These are phyloP conservation scores for Drosophila tristis DNA, from an alignment of 1,140 invertebrate species.

Conservation along the genomic window DNA sequence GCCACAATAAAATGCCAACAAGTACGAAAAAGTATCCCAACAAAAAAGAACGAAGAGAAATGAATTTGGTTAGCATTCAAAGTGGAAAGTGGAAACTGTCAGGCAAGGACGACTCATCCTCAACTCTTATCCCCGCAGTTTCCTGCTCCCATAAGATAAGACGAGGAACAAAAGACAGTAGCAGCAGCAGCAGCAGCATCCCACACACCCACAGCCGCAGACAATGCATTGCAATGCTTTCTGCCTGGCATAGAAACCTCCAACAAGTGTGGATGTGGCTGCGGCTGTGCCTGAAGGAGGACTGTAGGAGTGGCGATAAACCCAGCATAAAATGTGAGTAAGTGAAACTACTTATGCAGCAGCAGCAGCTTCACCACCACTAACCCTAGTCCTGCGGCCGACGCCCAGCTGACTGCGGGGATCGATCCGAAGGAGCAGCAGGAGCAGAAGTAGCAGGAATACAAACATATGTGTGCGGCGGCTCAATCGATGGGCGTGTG, in stretches of 20 bases:
- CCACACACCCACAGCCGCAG: neutral
- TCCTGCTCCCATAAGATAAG: conserved; percentile 32
- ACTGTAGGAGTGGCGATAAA: conserved; percentile 4
- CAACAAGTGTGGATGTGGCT: conserved; percentile 27
- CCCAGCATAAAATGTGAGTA: neutral
- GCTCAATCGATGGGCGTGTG: conserved; percentile 46
- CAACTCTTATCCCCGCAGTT: neutral
- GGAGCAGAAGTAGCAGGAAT: conserved; percentile 30
- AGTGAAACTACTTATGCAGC: conserved; percentile 2
- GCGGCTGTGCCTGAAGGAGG: conserved; percentile 21
- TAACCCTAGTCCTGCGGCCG: conserved; percentile 5
- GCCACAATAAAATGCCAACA: conserved; percentile 14
- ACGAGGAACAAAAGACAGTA: conserved; percentile 8
- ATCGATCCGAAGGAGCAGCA: conserved; percentile 54
- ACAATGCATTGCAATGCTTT: neutral
- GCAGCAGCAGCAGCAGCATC: conserved; percentile 1
- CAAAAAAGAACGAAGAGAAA: neutral
- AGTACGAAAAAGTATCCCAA: conserved; percentile 9
- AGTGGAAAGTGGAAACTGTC: conserved; percentile 12
- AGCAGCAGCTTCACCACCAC: no score
- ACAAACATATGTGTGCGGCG: conserved; percentile 40
- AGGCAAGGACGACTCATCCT: neutral
- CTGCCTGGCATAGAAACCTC: conserved; percentile 8
- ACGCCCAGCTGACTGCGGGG: conserved; percentile 48
- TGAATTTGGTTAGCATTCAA: conserved; percentile 17